Percentiles rank a stretch among this genome's conserved stretches.
These are phyloP conservation scores for Junco hyemalis DNA, from an alignment of 2,113 vertebrate genomes.

Conservation along the genomic window DNA sequence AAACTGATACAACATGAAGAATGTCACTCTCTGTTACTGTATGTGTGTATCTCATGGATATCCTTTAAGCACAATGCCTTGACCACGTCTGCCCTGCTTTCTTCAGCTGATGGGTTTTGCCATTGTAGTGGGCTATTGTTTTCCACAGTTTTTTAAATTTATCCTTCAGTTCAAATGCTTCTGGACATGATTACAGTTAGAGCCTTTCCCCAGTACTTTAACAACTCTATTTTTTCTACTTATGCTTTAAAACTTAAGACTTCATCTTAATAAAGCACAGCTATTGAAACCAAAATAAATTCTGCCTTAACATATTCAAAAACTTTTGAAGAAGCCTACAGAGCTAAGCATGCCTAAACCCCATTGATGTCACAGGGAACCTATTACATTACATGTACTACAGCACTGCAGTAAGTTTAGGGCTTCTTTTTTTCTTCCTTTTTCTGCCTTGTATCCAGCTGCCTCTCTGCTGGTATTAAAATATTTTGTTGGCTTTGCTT, in stretches of 20 bases:
- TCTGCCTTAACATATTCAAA: not conserved
- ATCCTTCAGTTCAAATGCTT: constrained; percentile 50
- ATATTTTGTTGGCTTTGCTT: not conserved
- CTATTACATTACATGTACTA: not conserved
- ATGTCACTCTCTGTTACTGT: constrained; percentile 75
- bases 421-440: not conserved
- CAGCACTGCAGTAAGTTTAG: not conserved
- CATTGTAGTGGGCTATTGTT: not conserved
- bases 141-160: not conserved
- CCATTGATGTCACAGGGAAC: not conserved
- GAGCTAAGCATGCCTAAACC: not conserved
- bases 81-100: constrained; percentile 50
- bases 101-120: constrained; percentile 37
- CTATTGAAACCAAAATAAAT: not conserved
- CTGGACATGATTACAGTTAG: not conserved
- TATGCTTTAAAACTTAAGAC: not conserved
- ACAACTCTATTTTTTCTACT: constrained; percentile 9
- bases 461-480: not conserved
- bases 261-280: not conserved
- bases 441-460: not conserved
- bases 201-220: not conserved
- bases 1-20: constrained; percentile 79
- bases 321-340: not conserved
- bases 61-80: constrained; percentile 64
- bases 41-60: constrained; percentile 53